These are phyloP conservation scores for Temnothorax ravouxi DNA, from an alignment of 2,888 invertebrate genomes.

Conservation along the genomic window DNA sequence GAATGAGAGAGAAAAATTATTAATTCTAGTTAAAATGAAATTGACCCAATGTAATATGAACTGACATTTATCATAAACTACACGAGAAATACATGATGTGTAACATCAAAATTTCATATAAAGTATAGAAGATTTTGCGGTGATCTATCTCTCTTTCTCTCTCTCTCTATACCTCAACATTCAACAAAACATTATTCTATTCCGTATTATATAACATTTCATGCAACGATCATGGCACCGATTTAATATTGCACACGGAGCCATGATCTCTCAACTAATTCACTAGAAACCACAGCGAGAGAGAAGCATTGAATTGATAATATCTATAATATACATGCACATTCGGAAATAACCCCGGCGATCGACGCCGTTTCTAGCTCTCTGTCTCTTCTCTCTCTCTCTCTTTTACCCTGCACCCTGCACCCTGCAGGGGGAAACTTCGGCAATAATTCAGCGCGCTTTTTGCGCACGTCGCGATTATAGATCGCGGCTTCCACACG, in stretches of 20 bases:
- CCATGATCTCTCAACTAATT: conserved; percentile 56
- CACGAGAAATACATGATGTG: background rate
- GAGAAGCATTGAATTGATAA: conserved; percentile 51
- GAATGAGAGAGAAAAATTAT: background rate
- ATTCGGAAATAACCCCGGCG: conserved; percentile 52
- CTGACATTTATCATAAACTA: conserved; percentile 22
- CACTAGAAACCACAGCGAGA: conserved; percentile 50
- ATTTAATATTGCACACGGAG: conserved; percentile 49
- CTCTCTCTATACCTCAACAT: background rate
- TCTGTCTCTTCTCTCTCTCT: background rate
- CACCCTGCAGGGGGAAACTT: conserved; percentile 48
- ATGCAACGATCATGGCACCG: conserved; percentile 29
- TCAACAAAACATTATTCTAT: conserved; percentile 39
- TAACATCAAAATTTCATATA: conserved; percentile 37
- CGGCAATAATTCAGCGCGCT: conserved; percentile 56
- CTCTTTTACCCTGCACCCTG: background rate
- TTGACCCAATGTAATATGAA: conserved; percentile 13
- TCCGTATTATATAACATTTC: conserved; percentile 17
- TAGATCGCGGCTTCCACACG: conserved; percentile 55
- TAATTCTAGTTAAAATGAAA: conserved; percentile 34
- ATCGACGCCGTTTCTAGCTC: conserved; percentile 22
- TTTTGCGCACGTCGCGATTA: conserved; percentile 56
- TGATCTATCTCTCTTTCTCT: background rate
- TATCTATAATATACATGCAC: conserved; percentile 56
- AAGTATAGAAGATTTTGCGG: conserved; percentile 28